Evolutionary conservation across 2,797 vertebrate genomes (phyloP), one percentile per base, ranked within the genome.

Genomic region (Amblyraja radiata): DNA sequence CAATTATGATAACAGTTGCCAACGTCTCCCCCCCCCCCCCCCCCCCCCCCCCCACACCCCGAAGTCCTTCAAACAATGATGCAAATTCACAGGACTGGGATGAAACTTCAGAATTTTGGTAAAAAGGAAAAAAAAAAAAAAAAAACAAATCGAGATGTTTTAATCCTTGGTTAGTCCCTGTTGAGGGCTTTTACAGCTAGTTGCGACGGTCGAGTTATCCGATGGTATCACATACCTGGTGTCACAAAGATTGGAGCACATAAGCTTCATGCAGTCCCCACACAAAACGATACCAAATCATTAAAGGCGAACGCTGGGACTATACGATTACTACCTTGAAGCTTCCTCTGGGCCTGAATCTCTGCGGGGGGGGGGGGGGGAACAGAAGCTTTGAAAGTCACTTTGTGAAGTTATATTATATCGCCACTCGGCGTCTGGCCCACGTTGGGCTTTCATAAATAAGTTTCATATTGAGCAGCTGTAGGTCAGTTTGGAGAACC

Each of bases 261-360:
- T 23, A 76, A 74, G 71, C 28, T 54, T 2, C 25, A 28, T 58
- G 71, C 18, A 73, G 39, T 46, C 68, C 65, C 88, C 46, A n/a
- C 68, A 92, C 68, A 76, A 73, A 92, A 74, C 32, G 14, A 90
- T 68, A 91, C 11, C 74, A 91, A 74, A 91, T 54, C 21, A 73
- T 54, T 91, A 46, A 46, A 54, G 39, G n/a, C 68, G 54, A 13
- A 1, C 54, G 68, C 90, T 92, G 10, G 23, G 58, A 9, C 9
- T 39, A 39, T 68, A 14, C 16, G 71, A 91, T 74, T 5, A 28
- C 39, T 74, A 18, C 68, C 32, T 90, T 71, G 36, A 91, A 74
- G 68, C 90, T 91, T 91, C 90, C 90, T 91, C 88, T 90, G 88
- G 84, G 32, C 63, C 36, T 74, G 46, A 73, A 54, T 36, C 25